These are phyloP conservation scores for Melitaea cinxia DNA, from an alignment of 1,140 invertebrate species.

Conservation along the genomic window DNA sequence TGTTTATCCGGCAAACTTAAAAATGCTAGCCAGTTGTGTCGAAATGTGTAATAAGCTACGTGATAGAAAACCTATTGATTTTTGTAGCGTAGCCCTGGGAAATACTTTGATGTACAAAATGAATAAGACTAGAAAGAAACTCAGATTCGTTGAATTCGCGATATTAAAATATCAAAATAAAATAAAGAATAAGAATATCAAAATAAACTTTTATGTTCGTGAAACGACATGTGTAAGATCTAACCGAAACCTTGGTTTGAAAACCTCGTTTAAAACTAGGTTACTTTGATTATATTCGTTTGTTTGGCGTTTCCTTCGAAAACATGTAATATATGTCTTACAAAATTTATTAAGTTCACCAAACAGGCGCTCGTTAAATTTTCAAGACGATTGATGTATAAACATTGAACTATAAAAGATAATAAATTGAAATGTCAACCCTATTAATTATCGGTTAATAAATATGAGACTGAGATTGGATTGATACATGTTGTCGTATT, in stretches of 20 bases:
- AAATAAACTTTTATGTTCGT: slow-evolving; percentile 11
- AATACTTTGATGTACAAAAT: slow-evolving; percentile 1
- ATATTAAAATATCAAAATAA: neutral
- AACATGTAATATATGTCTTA: slow-evolving; percentile 45
- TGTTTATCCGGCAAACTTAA: slow-evolving; percentile 75
- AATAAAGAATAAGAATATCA: slow-evolving; percentile 13
- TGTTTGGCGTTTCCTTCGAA: slow-evolving; percentile 46
- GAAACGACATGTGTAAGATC: slow-evolving; percentile 6
- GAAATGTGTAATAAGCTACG: slow-evolving; percentile 71
- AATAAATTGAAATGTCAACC: slow-evolving; percentile 24
- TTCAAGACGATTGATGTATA: slow-evolving; percentile 34
- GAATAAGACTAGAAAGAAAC: neutral
- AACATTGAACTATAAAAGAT: slow-evolving; percentile 22
- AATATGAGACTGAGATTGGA: neutral
- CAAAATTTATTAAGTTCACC: slow-evolving; percentile 65
- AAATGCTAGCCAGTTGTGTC: slow-evolving; percentile 63
- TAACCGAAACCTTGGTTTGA: slow-evolving; percentile 49
- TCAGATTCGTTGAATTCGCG: too few relatives aligned
- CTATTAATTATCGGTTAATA: slow-evolving; percentile 15
- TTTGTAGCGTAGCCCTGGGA: slow-evolving; percentile 33
- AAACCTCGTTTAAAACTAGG: slow-evolving; percentile 54
- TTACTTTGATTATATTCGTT: slow-evolving; percentile 65
- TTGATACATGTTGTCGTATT: neutral
- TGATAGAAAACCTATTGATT: slow-evolving; percentile 52
- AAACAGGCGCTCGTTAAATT: slow-evolving; percentile 44